Percentiles rank a stretch among this genome's conserved stretches.
Conservation (phyloP, 2,797 vertebrate genomes). For the Dromococcyx pavoninus region DNA sequence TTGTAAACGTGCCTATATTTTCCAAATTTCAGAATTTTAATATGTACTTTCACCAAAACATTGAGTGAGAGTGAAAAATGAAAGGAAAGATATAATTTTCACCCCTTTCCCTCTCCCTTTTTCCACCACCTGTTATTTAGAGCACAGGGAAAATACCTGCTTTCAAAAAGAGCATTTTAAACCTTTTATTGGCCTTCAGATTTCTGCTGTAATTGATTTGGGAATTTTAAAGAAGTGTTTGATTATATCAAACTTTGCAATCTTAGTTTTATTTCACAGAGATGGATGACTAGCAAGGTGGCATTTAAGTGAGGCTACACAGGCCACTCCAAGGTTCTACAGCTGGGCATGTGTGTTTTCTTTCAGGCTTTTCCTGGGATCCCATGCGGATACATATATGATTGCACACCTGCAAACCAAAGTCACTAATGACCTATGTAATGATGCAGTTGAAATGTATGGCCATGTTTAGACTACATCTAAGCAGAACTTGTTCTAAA, state of each 20-base stretch:
- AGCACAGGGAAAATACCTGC: background rate
- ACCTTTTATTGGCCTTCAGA: background rate
- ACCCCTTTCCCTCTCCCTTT: conserved; percentile 1
- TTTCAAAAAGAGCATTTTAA: background rate
- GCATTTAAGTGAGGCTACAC: background rate
- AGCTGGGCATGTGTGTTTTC: background rate
- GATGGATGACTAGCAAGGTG: background rate
- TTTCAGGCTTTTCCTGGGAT: background rate
- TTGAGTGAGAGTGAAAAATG: background rate
- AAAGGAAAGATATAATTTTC: background rate
- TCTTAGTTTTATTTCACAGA: background rate
- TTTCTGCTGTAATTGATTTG: background rate
- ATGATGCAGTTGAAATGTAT: background rate
- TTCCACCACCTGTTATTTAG: background rate
- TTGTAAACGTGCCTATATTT: background rate
- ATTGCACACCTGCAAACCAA: background rate
- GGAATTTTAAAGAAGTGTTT: background rate
- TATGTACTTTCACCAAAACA: background rate
- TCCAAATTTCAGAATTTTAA: conserved; percentile 38
- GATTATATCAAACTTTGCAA: background rate
- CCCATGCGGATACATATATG: background rate
- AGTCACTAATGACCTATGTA: background rate
- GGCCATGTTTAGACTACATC: background rate
- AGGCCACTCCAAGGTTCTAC: background rate
- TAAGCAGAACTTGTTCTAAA: background rate